Evolutionary conservation across 1,140 invertebrate species (phyloP).

Genomic region (Zaprionus ornatus): DNA sequence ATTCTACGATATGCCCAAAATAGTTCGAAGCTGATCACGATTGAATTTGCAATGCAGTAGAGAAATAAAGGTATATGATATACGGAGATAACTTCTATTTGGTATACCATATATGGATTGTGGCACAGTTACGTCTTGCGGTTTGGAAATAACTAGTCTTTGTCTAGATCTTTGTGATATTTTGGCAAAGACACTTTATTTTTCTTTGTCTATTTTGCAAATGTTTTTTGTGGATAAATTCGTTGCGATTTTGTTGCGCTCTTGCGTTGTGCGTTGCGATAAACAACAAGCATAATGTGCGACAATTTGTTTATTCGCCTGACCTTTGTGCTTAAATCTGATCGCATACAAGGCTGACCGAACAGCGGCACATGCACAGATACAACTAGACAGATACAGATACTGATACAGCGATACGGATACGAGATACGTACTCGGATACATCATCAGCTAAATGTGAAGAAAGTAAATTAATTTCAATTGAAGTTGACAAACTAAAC

Average conservation of each 20-base stretch:
- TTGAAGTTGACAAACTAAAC: slow-evolving; percentile 77
- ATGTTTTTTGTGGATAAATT: slow-evolving; percentile 18
- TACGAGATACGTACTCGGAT: slow-evolving; percentile 28
- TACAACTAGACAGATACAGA: slow-evolving; percentile 26
- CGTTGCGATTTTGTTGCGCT: not conserved
- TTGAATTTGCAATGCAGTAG: slow-evolving; percentile 40
- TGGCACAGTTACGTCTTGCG: slow-evolving; percentile 47
- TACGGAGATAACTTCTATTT: not conserved
- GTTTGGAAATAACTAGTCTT: slow-evolving; percentile 48
- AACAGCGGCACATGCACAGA: slow-evolving; percentile 50
- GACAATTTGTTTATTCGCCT: slow-evolving; percentile 81
- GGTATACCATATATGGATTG: slow-evolving; percentile 7
- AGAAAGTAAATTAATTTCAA: slow-evolving; percentile 83
- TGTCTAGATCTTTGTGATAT: slow-evolving; percentile 29
- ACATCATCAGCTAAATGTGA: slow-evolving; percentile 48
- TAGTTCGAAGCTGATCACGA: slow-evolving; percentile 53
- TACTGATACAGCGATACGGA: slow-evolving; percentile 37
- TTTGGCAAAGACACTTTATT: slow-evolving; percentile 27
- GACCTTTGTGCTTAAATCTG: slow-evolving; percentile 81
- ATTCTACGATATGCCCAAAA: slow-evolving; percentile 53
- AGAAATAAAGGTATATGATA: not conserved
- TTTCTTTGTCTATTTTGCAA: slow-evolving; percentile 14
- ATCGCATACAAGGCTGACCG: slow-evolving; percentile 83
- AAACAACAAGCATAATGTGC: slow-evolving; percentile 61
- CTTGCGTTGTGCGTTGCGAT: slow-evolving; percentile 20